phyloP scores from a whole-genome alignment of 2,113 vertebrate genomes.

The Apaloderma vittatum region DNA sequence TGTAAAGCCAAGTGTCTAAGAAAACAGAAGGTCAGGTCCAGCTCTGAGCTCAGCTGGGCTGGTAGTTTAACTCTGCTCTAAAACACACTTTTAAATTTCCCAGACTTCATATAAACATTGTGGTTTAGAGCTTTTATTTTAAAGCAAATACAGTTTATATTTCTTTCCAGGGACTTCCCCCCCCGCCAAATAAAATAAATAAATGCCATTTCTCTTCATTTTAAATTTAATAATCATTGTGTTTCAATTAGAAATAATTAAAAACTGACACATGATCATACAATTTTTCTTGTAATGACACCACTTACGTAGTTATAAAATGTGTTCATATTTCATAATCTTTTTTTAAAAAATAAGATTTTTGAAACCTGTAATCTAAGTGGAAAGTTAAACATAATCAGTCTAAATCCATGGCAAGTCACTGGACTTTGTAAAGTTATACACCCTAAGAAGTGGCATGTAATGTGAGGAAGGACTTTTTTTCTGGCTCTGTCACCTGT shows the following conservation, averaged over 20 bases:
- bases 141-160: background rate
- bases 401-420: background rate
- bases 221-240: background rate
- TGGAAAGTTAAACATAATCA: background rate
- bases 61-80: background rate
- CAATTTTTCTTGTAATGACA: background rate
- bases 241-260: background rate
- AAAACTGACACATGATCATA: background rate
- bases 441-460: accelerated
- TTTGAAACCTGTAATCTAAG: background rate
- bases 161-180: background rate
- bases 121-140: background rate
- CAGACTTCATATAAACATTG: background rate
- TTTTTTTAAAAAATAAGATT: accelerated
- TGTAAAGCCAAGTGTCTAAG: background rate
- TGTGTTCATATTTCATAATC: accelerated
- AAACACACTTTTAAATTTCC: background rate
- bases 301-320: accelerated
- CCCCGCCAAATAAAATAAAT: too few relatives aligned
- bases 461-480: background rate
- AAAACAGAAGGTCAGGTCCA: background rate
- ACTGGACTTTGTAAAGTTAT: accelerated
- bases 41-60: background rate
- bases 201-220: background rate
- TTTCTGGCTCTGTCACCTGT: background rate